A percentile compares a stretch with the other conserved stretches of the same genome.
Conservation (phyloP, 2,888 invertebrate genomes). For the Drosophila picticornis region DNA sequence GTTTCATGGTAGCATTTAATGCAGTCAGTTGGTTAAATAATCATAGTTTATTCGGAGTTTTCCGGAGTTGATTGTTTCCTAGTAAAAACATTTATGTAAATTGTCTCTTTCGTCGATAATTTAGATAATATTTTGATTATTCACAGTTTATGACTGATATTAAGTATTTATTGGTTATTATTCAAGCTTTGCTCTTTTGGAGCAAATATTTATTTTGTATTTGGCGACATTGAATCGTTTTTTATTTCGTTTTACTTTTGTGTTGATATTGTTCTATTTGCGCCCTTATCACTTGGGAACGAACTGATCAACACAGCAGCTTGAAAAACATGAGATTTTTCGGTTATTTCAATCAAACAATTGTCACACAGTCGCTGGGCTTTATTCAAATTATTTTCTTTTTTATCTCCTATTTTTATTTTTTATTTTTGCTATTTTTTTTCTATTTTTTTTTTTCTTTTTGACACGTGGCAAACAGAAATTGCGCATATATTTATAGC, state of each 20-base stretch:
- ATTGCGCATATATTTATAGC: conserved; percentile 65
- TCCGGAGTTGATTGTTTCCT: background rate
- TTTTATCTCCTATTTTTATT: background rate
- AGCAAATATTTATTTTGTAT: conserved; percentile 1
- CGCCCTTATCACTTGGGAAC: conserved; percentile 48
- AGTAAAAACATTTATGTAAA: background rate
- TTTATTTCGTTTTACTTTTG: conserved; percentile 15
- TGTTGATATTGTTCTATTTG: conserved; percentile 12
- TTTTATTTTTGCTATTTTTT: conserved; percentile 26
- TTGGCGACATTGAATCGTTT: conserved; percentile 1
- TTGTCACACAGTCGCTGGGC: conserved; percentile 12
- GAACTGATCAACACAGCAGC: conserved; percentile 29
- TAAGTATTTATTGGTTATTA: background rate
- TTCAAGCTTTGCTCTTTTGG: background rate
- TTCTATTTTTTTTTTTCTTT: conserved; percentile 31
- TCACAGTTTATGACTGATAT: background rate
- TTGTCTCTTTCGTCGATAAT: background rate
- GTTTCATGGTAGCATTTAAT: background rate
- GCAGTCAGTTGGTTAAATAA: background rate
- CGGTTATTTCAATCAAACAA: conserved; percentile 11
- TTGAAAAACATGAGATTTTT: conserved; percentile 12
- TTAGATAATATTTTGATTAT: background rate
- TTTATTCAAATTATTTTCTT: conserved; percentile 15
- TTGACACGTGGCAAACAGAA: conserved; percentile 33
- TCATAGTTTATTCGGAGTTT: background rate